These are phyloP conservation scores for Enoplosus armatus DNA, from an alignment of 2,797 vertebrate species.

Conservation along the genomic window DNA sequence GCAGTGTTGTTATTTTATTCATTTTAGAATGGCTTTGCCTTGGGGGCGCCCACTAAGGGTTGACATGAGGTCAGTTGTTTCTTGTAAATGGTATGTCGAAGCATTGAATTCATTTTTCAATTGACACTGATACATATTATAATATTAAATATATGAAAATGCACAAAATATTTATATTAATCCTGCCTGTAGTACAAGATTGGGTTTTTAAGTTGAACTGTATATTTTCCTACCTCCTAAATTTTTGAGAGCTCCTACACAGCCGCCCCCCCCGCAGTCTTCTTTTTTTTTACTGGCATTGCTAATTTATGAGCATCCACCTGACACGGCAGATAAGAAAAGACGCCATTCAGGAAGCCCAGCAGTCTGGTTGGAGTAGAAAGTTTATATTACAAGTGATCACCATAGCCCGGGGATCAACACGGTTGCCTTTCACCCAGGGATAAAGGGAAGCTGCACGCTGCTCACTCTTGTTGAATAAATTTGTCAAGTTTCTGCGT, in stretches of 20 bases:
- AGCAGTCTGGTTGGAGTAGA: slow-evolving; percentile 27
- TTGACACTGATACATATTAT: too few species aligned
- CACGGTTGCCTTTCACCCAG: not conserved
- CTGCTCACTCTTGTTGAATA: slow-evolving; percentile 2
- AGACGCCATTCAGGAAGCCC: slow-evolving; percentile 1
- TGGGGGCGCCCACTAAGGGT: not conserved
- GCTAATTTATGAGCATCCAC: slow-evolving; percentile 43
- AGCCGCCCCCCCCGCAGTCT: not conserved
- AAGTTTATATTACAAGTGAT: slow-evolving; percentile 41
- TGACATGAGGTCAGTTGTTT: not conserved
- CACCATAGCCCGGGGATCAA: slow-evolving; percentile 15
- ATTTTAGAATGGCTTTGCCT: not conserved
- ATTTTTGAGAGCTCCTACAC: not conserved
- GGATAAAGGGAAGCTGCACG: slow-evolving; percentile 19
- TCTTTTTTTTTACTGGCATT: slow-evolving; percentile 13
- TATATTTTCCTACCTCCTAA: not conserved
- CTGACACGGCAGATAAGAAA: slow-evolving; percentile 38
- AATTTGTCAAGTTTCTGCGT: slow-evolving; percentile 4
- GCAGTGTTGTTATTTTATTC: slow-evolving; percentile 3
- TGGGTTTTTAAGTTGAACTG: not conserved
- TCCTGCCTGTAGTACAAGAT: not conserved
- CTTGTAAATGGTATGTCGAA: not conserved
- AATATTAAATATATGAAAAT: too few species aligned
- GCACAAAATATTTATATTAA: not conserved
- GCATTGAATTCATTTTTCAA: not conserved